phyloP scores from a whole-genome alignment of 2,888 invertebrate species.

The Parnassius orleans region DNA sequence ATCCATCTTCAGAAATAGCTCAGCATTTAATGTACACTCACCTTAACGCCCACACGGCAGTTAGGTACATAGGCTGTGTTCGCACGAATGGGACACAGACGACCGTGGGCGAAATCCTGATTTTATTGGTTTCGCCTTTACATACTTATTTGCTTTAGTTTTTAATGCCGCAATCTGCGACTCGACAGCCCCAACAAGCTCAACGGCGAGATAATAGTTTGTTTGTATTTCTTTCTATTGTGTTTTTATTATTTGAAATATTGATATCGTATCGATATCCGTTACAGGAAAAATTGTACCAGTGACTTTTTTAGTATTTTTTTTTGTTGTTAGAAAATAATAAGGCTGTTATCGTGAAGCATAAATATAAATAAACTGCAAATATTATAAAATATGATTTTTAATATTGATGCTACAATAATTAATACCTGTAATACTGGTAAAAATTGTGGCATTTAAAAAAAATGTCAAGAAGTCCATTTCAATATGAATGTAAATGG shows the following conservation, averaged over 20 bases:
- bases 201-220: conserved; percentile 15
- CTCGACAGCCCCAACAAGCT: conserved; percentile 23
- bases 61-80: conserved; percentile 53
- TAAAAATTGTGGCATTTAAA: too few species aligned
- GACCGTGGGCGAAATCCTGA: conserved; percentile 66
- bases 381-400: too few species aligned
- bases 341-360: too few species aligned
- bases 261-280: too few species aligned
- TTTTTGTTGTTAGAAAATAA: background rate
- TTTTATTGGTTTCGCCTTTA: conserved; percentile 59
- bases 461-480: too few species aligned
- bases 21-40: conserved; percentile 37
- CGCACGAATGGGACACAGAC: conserved; percentile 55
- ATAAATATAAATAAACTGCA: too few species aligned
- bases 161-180: conserved; percentile 43
- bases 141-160: conserved; percentile 57
- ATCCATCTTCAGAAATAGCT: conserved; percentile 5
- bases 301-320: too few species aligned
- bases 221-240: conserved; percentile 11
- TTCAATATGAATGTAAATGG: too few species aligned
- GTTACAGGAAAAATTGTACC: too few species aligned
- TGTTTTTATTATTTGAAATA: background rate
- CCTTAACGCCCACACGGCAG: conserved; percentile 50
- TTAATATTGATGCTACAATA: too few species aligned
- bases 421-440: too few species aligned